Evolutionary conservation across 1,140 invertebrate species (phyloP), one percentile per base, ranked within the genome.

Genomic region (Leguminivora glycinivorella): DNA sequence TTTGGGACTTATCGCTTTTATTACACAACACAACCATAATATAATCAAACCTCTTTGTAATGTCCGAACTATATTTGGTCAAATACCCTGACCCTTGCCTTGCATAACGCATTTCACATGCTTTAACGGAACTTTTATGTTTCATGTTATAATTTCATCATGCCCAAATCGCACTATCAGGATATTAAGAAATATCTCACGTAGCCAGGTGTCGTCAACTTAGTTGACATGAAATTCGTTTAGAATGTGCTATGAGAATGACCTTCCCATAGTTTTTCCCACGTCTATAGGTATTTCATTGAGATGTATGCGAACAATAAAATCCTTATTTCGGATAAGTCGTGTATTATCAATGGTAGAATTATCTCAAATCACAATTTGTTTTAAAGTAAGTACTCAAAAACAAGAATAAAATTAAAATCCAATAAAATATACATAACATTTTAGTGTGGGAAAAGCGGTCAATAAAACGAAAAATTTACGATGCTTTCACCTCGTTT

Each of bases 131-230:
- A 29, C 58, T 63, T 60, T 63, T 31, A 63, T 63, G 25, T 29
- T 29, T 29, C 58, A 58, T 58, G 19, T 63, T 63, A 63, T 7
- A 34, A 63, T 63, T 63, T 63, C 58, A 29, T 63, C 58, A 63
- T 63, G 58, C 19, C 58, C 29, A 63, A 63, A 63, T n/a, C 29
- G 9, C 26, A 26, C 26, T 63, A 63, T 63, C 58, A 31, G 58
- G 58, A 63, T 63, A 63, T 63, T 63, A 63, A 63, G 25, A 63
- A 63, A 63, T 29, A 63, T 63, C 58, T 63, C 58, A 63, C 58
- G 58, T 29, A 52, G 58, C 2, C 58, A 29, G 26, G 26, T 63
- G 58, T 63, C n/a, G 58, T 63, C 58, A 63, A 63, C 29, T 22
- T 52, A 52, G 17, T 52, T 22, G 19, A 31, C 58, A 29, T 31